These are phyloP conservation scores for Diplosoma virens DNA, from an alignment of 23 tunicate genomes.

Conservation along the genomic window DNA sequence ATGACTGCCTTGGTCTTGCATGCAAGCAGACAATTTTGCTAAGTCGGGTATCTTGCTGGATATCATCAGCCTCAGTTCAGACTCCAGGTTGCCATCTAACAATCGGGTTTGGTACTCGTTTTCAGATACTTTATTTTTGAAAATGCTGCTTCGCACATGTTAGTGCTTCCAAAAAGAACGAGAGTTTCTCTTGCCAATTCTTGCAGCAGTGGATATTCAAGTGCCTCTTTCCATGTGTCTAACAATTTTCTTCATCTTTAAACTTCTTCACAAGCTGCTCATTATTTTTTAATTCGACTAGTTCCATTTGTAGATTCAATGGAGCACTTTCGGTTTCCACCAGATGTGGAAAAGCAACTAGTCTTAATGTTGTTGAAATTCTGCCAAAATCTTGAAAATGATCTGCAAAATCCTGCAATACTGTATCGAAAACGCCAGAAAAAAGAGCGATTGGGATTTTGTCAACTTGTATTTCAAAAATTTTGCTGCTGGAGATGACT, in stretches of 20 bases:
- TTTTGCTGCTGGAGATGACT: constrained; percentile 32
- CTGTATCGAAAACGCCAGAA: constrained; percentile 42
- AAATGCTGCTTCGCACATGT: constrained; percentile 48
- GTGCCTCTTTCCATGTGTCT: constrained; percentile 18
- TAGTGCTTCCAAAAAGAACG: constrained; percentile 49
- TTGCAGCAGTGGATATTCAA: constrained; percentile 14
- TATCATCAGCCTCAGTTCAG: constrained; percentile 28
- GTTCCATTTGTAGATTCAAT: constrained; percentile 48
- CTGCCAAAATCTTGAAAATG: constrained; percentile 39
- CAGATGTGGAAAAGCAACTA: constrained; percentile 55
- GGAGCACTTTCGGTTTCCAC: constrained; percentile 45
- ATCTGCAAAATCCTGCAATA: constrained; percentile 37
- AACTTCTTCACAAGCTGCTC: constrained; percentile 45
- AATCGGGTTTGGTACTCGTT: constrained; percentile 33
- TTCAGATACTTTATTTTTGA: constrained; percentile 30
- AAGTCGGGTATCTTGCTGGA: constrained; percentile 35
- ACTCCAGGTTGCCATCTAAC: constrained; percentile 33
- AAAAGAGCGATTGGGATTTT: constrained; percentile 36
- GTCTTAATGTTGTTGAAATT: constrained; percentile 39
- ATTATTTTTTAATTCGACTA: constrained; percentile 42
- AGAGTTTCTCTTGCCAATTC: constrained; percentile 41
- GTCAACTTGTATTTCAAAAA: constrained; percentile 23
- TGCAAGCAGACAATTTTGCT: constrained; percentile 5
- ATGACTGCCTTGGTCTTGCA: constrained; percentile 41
- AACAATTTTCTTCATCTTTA: constrained; percentile 45